Conservation (phyloP, 2,888 invertebrate species). For the Lomographa bimaculata region DNA sequence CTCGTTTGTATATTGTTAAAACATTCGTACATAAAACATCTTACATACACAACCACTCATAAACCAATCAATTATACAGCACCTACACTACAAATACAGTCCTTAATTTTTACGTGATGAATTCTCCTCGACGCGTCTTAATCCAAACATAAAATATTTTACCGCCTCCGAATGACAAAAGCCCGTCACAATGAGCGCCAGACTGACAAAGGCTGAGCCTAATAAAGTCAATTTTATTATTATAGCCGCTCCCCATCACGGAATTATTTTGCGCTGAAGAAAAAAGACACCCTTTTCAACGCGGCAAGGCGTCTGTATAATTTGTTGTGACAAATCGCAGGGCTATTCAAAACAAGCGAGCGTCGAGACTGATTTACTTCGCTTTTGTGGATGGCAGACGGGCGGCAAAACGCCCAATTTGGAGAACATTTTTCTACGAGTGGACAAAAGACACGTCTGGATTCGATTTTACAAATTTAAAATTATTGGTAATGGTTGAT, state of each 20-base stretch:
- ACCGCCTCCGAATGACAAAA: slow-evolving; percentile 22
- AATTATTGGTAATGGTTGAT: no score
- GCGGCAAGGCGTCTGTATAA: slow-evolving; percentile 60
- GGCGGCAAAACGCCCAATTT: slow-evolving; percentile 30
- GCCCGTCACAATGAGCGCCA: slow-evolving; percentile 24
- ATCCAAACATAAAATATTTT: slow-evolving; percentile 25
- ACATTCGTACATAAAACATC: no score
- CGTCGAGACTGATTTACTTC: slow-evolving; percentile 52
- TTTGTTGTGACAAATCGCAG: slow-evolving; percentile 68
- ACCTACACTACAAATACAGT: slow-evolving; percentile 2
- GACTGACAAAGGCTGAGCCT: slow-evolving; percentile 33
- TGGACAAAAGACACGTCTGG: slow-evolving; percentile 30
- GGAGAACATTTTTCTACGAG: slow-evolving; percentile 39
- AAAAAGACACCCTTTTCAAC: slow-evolving; percentile 55
- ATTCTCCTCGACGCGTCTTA: slow-evolving; percentile 14
- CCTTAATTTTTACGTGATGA: slow-evolving; percentile 18
- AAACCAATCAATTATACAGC: slow-evolving; percentile 1
- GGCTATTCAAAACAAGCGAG: slow-evolving; percentile 62
- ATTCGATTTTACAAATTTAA: slow-evolving; percentile 7
- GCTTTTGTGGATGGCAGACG: slow-evolving; percentile 35
- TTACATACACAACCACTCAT: no score
- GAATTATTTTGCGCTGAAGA: slow-evolving; percentile 42
- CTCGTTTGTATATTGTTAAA: no score
- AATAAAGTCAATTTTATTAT: slow-evolving; percentile 47
- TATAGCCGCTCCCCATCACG: slow-evolving; percentile 38